A percentile compares a stretch with the other conserved stretches of the same genome.
Evolutionary conservation across 2,888 invertebrate genomes (phyloP).

Genomic region (Lymantria monacha): DNA sequence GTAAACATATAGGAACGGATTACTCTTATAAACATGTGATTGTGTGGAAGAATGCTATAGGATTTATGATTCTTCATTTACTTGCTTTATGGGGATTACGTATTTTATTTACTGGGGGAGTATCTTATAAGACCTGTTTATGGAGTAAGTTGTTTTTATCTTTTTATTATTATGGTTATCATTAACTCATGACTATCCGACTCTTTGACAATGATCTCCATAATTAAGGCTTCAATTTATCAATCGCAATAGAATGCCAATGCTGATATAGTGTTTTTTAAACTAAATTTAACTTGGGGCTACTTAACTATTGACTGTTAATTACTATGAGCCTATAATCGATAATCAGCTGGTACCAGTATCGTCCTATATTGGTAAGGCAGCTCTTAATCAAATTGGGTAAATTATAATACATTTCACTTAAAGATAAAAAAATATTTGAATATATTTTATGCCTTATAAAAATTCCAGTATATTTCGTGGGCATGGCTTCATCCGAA

Average conservation of each 20-base stretch:
- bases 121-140: constrained; percentile 16
- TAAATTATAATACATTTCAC: too few relatives aligned
- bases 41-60: constrained; percentile 84
- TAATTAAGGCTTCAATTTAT: too few relatives aligned
- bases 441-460: not conserved
- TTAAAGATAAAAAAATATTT: too few relatives aligned
- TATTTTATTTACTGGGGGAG: constrained; percentile 38
- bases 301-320: too few relatives aligned
- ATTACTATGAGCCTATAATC: too few relatives aligned
- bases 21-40: constrained; percentile 70
- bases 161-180: not conserved
- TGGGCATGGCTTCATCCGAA: constrained; percentile 52
- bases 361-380: too few relatives aligned
- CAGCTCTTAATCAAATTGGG: too few relatives aligned
- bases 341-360: too few relatives aligned
- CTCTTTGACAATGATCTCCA: too few relatives aligned
- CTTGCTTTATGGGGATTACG: constrained; percentile 66
- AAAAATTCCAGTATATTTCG: constrained; percentile 18
- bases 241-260: too few relatives aligned
- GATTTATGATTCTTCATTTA: constrained; percentile 79
- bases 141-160: constrained; percentile 27
- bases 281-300: too few relatives aligned
- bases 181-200: not conserved
- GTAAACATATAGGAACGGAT: constrained; percentile 53
- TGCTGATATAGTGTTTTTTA: too few relatives aligned